Evolutionary conservation across 2,113 vertebrate species (phyloP), one percentile per base, ranked within the genome.

Genomic region (Nymphicus hollandicus): DNA sequence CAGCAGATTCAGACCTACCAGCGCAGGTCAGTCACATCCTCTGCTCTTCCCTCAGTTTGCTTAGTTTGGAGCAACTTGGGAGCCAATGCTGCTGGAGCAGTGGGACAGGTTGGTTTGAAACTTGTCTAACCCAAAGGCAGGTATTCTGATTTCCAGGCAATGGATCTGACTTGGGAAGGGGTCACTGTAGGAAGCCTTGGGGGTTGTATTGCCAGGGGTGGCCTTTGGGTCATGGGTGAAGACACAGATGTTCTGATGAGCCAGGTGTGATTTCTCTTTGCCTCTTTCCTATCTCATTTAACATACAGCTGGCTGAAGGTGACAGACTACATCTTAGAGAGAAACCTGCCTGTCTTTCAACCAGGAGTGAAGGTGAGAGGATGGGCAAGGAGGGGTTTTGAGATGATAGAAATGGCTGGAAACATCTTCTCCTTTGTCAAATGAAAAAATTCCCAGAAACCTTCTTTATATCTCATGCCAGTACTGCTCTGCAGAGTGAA

Each of bases 1-100:
- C 99, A 99, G 96, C 99, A 99, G 98, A 99, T 99, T 78, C 98
- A 98, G 80, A 98, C 97, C 33, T 99, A 99, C 97, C 99, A 99
- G 97, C 98, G 98, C 98, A 99, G 99, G 99, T 99, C 49, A 68
- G 74, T 68, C 37, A 7, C 28, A 44, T 17, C 61, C 33, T 23
- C 61, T 25, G 24, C 49, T 86, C 53, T 70, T 53, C n/a, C 24
- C n/a, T 39, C 56, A 16, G 18, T 47, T 66, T 35, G 53, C 56
- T n/a, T 50, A 19, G 35, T 52, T n/a, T 27, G 72, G 60, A 63
- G 43, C 27, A 81, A 20, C 28, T 43, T 41, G 76, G 60, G 43
- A 88, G 39, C 78, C 65, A 37, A 0, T n/a, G 56, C 52, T 79
- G 66, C 64, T 83, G 37, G 60, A 44, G 31, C n/a, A 46, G 23